Base-by-base conservation (phyloP, 2,888 invertebrate genomes). In the Campopleginae sp. region DNA sequence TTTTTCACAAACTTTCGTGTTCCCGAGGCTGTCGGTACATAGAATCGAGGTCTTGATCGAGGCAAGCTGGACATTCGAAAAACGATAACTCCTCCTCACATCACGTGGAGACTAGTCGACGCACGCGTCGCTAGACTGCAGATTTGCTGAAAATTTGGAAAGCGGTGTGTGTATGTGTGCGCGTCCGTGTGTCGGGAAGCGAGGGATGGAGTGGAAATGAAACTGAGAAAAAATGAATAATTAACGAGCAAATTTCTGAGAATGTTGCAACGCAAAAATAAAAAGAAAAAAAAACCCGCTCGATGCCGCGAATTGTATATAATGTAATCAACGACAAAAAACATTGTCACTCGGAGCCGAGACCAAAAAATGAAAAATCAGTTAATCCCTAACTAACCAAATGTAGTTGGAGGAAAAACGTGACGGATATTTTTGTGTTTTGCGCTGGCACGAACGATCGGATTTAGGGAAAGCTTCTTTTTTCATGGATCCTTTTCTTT, bases 391-490 rank as follows among this genome's bases (percentile, higher is more conserved):
- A 63, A 83, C 77, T 77, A 83, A 82, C 72, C 71, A 66, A 78
- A 44, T 76, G 65, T 82, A 79, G 70, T 72, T 46, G 48, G 42
- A 51, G 70, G 75, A 46, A 65, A 23, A 44, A 19, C n/a, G 38
- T 23, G 68, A 77, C 54, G 85, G 77, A 86, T 87, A 86, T 89
- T 90, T 88, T 90, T 88, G 87, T 87, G 87, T 87, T 88, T 85
- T 86, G 84, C 75, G 75, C 85, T 42, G 72, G 27, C 48, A 77
- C 51, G 80, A 74, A 54, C 44, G 54, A 80, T 66, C 80, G 80
- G n/a, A n/a, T 42, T 19, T 38, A 71, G 51, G 51, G 51, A 71
- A 72, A 58, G 19, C 23, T 44, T 75, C n/a, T 65, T 77, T 84
- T 86, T 79, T 61, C 44, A 77, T 14, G 42, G 68, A 46, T 65